A percentile compares a stretch with the other conserved stretches of the same genome.
phyloP scores from a whole-genome alignment of 2,113 vertebrate genomes.

The Callopanchax toddi region DNA sequence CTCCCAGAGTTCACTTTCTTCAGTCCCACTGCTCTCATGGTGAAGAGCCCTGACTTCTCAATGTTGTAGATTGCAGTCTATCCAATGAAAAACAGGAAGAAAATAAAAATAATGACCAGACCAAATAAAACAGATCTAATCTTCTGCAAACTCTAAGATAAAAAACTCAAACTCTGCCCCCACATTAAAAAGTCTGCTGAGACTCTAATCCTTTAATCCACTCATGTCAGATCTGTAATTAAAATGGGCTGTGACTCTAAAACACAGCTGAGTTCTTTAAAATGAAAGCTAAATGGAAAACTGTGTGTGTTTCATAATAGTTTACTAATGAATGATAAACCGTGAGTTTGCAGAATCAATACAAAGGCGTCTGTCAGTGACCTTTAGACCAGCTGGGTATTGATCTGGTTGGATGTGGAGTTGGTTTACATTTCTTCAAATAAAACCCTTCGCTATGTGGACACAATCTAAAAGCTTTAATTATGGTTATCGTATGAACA shows the following conservation, averaged over 20 bases:
- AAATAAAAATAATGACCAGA: background rate
- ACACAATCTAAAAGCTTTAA: conserved; percentile 4
- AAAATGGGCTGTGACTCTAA: conserved; percentile 35
- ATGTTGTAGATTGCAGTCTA: conserved; percentile 41
- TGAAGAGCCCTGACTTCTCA: conserved; percentile 30
- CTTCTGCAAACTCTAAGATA: background rate
- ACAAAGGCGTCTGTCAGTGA: conserved; percentile 31
- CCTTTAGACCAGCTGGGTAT: conserved; percentile 64
- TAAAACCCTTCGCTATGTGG: background rate
- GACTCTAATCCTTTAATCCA: conserved; percentile 65
- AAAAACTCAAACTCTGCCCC: no score
- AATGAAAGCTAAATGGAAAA: background rate
- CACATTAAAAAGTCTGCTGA: conserved; percentile 28
- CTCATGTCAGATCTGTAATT: conserved; percentile 34
- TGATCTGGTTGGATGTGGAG: conserved; percentile 32
- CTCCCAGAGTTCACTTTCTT: conserved; percentile 40
- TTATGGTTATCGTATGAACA: background rate
- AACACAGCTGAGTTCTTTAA: conserved; percentile 6
- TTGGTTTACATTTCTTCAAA: conserved; percentile 10
- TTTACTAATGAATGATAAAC: conserved; percentile 45
- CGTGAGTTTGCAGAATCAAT: conserved; percentile 24
- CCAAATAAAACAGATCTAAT: conserved; percentile 1
- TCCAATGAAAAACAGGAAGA: conserved; percentile 14
- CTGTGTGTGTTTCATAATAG: conserved; percentile 6
- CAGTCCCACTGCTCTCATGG: conserved; percentile 50